Evolutionary conservation across 2,888 invertebrate genomes (phyloP), one percentile per base, ranked within the genome.

Genomic region (Argyresthia albistria): DNA sequence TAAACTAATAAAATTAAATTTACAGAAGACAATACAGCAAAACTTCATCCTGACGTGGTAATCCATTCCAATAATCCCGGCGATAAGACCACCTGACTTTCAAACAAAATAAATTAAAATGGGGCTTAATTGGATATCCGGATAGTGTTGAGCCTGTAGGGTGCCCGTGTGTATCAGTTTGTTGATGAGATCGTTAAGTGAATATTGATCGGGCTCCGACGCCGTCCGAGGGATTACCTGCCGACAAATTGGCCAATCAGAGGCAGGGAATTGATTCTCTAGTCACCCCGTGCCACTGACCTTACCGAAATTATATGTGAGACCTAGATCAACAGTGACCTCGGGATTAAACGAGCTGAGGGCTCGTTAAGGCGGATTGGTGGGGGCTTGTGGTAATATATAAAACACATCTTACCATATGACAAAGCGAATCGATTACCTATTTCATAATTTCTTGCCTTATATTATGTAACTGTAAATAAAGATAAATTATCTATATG

Each of bases 111-210:
- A 42, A 42, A 50, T 50, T 50, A 42, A 42, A 42, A 42, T 50
- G 42, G 50, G 50, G 35, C 42, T 50, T 50, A 50, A 50, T 48
- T 48, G 36, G 37, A 9, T 36, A 9, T 7, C 35, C 7, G 9
- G 35, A 7, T 25, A 25, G 25, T n/a, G 37, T 35, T n/a, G 35
- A 36, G 48, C 36, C 42, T 42, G 50, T 16, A 11, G 25, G 25
- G 25, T 25, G 25, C 25, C 35, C 9, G 8, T 52, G 46, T 39
- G n/a, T 43, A 58, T 58, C 56, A 54, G 57, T 55, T 58, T 53
- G 59, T 73, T 80, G 77, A 80, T 72, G 76, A 81, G 76, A 75
- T 79, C 78, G 79, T 80, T 80, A 80, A 76, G 75, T 75, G 75
- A 70, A 70, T 76, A 81, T 81, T 75, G 80, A 88, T 70, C 73